Conservation (phyloP, 2,797 vertebrate species). For the Australoheros facetus region DNA sequence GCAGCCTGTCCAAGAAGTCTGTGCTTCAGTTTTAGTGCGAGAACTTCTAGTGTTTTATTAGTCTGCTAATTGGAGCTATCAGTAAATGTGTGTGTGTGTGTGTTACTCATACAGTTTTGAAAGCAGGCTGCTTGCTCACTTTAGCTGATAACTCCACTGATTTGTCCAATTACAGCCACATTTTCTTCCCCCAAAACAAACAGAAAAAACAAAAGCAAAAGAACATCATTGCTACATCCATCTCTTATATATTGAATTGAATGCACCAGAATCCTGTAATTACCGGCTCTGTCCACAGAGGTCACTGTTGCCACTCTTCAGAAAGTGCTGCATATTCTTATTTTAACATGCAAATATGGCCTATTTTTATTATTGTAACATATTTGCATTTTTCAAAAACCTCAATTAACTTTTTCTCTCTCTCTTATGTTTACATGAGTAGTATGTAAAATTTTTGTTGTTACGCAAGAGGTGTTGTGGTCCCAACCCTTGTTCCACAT, state of each 20-base stretch:
- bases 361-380: slow-evolving; percentile 3
- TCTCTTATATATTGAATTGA: background rate
- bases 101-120: background rate
- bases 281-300: background rate
- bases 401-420: background rate
- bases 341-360: background rate
- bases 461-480: background rate
- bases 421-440: background rate
- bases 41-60: background rate
- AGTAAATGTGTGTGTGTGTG: background rate
- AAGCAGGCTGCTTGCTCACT: rapidly evolving
- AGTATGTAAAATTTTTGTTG: background rate
- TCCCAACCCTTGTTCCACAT: background rate
- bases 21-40: background rate
- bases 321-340: background rate
- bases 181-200: background rate
- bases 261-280: background rate
- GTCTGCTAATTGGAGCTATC: background rate
- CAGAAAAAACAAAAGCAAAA: no score
- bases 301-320: background rate
- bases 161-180: background rate
- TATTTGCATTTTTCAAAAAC: slow-evolving; percentile 1
- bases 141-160: rapidly evolving
- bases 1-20: rapidly evolving
- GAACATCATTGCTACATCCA: background rate